Percentiles rank a stretch among this genome's conserved stretches.
Conservation (phyloP, 2,113 vertebrate genomes). For the Crotalus tigris region DNA sequence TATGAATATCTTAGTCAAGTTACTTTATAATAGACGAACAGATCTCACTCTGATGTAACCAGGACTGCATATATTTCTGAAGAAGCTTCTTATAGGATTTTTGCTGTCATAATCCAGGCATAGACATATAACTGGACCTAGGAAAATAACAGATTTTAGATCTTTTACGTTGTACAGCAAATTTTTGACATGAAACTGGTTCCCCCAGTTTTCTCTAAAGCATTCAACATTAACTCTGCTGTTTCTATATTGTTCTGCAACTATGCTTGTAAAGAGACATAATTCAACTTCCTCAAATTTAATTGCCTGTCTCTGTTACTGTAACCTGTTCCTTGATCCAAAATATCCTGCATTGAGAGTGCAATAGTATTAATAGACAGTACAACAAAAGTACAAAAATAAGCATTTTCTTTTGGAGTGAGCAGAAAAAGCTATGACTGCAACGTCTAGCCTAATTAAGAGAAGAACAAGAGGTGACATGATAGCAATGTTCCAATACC, state of each 20-base stretch:
- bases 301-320: neutral
- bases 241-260: neutral
- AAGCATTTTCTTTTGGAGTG: neutral
- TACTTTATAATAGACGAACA: constrained; percentile 17
- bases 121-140: constrained; percentile 18
- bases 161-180: neutral
- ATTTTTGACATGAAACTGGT: accelerated
- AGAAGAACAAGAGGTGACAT: no score
- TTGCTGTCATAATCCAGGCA: constrained; percentile 43
- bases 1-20: constrained; percentile 10
- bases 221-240: neutral
- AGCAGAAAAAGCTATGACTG: neutral
- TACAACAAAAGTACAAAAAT: accelerated
- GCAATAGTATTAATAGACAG: neutral
- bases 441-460: no score
- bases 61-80: neutral
- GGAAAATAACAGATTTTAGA: neutral
- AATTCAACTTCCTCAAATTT: neutral
- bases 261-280: neutral
- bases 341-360: neutral
- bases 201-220: neutral
- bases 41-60: accelerated
- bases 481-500: no score
- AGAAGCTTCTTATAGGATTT: neutral
- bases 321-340: neutral